Base-by-base conservation (phyloP, 2,797 vertebrate genomes). In the Emydoidea blandingii region DNA sequence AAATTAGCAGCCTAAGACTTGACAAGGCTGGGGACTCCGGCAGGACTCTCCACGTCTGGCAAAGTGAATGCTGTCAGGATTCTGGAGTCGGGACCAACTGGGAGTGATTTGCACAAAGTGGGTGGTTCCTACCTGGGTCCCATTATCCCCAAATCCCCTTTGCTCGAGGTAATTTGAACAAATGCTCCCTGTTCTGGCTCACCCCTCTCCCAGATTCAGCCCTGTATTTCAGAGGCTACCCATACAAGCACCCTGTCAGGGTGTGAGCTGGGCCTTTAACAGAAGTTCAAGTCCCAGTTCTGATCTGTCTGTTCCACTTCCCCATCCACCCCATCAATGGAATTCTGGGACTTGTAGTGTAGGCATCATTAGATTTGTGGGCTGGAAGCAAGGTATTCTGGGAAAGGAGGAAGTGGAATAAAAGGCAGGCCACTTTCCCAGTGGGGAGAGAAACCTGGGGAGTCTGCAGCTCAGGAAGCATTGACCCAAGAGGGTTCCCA, bases 31-130 rank as follows among this genome's bases (percentile, higher is more conserved):
- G 68, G 37, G 68, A 27, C 11, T 25, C 68, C 74, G 50, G 92
- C 52, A 86, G 90, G 88, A 91, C 57, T 91, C 52, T 96, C 86
- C 88, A 31, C 3, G 3, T 92, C 90, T 89, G 76, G 93, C 86
- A 85, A 94, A 95, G 84, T 93, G 93, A 86, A 85, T 96, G 72
- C 92, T 95, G 95, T 94, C 95, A 96, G 96, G 86, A 94, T 94
- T 84, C 96, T 95, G 86, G 34, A 94, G 79, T 87, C 82, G 84
- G 90, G 81, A 94, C 94, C 94, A 96, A 91, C 93, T 86, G 12
- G 37, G 41, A 57, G 37, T 53, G 41, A 19, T 59, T 54, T 87
- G 65, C 65, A 92, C 72, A 95, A 87, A 83, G 86, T 76, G 25
- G 11, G 41, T 25, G 12, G 41, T 9, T 47, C 65, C 65, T 37